These are phyloP conservation scores for Gallinago jamesoni DNA, from an alignment of 2,113 vertebrate species.

Conservation along the genomic window DNA sequence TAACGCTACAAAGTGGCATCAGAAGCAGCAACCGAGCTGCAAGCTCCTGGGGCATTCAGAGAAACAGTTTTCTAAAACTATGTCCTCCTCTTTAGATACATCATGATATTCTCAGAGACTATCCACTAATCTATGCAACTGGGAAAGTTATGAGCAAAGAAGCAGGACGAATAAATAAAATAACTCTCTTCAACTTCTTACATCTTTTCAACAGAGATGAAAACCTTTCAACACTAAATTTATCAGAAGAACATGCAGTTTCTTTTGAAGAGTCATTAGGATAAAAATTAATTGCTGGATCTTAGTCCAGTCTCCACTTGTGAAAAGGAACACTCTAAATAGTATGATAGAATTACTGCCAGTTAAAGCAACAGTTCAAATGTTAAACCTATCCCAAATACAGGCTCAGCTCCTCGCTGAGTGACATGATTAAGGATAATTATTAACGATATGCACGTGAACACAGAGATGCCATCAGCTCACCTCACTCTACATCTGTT, in stretches of 20 bases:
- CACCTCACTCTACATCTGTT: neutral
- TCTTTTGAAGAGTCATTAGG: neutral
- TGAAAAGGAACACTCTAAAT: neutral
- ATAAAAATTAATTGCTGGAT: neutral
- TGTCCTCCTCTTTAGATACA: slow-evolving; percentile 18
- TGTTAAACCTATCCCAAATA: neutral
- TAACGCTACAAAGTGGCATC: neutral
- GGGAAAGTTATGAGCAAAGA: neutral
- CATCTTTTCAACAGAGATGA: neutral
- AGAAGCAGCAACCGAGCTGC: neutral
- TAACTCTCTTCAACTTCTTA: slow-evolving; percentile 26
- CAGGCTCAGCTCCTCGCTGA: neutral
- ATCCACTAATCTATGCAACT: slow-evolving; percentile 46
- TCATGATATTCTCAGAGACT: slow-evolving; percentile 10
- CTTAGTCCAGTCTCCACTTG: neutral
- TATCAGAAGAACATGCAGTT: neutral
- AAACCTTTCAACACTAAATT: neutral
- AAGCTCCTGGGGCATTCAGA: neutral
- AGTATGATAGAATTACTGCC: neutral
- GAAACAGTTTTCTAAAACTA: slow-evolving; percentile 7
- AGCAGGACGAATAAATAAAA: slow-evolving; percentile 23
- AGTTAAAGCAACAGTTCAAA: neutral
- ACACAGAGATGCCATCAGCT: neutral
- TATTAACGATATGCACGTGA: neutral
- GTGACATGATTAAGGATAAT: neutral